phyloP scores from a whole-genome alignment of 2,113 vertebrate genomes.

The Orcinus orca region DNA sequence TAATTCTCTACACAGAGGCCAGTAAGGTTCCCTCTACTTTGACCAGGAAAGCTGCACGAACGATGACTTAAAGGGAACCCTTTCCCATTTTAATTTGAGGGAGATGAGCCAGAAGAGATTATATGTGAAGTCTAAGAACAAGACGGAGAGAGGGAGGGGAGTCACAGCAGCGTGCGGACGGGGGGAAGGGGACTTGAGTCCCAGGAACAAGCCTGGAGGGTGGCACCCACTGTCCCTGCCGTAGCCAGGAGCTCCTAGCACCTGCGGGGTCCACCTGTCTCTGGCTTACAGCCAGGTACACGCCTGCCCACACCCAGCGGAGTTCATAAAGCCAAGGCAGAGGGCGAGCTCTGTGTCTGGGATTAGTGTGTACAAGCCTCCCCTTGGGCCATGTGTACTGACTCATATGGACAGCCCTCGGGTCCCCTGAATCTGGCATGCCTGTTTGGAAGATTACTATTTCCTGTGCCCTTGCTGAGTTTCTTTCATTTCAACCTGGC shows the following conservation, averaged over 20 bases:
- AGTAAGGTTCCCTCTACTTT: not conserved
- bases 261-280: not conserved
- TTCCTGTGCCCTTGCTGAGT: constrained; percentile 25
- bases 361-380: not conserved
- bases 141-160: not conserved
- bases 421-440: not conserved
- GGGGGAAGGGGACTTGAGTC: not conserved
- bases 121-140: not conserved
- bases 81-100: not conserved
- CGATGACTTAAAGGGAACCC: not conserved
- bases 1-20: not conserved
- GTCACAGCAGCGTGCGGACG: not conserved
- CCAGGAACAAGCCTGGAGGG: not conserved
- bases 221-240: not conserved
- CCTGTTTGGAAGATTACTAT: not conserved
- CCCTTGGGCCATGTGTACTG: not conserved
- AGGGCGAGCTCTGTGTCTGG: not conserved
- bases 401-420: not conserved
- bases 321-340: constrained; percentile 28
- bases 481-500: not conserved
- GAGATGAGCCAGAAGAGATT: not conserved
- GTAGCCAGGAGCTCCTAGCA: not conserved
- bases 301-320: constrained; percentile 19
- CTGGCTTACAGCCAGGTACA: not conserved
- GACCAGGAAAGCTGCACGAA: not conserved